Percentiles rank a stretch among this genome's conserved stretches.
These are phyloP conservation scores for Coreoperca whiteheadi DNA, from an alignment of 2,113 vertebrate species.

Conservation along the genomic window DNA sequence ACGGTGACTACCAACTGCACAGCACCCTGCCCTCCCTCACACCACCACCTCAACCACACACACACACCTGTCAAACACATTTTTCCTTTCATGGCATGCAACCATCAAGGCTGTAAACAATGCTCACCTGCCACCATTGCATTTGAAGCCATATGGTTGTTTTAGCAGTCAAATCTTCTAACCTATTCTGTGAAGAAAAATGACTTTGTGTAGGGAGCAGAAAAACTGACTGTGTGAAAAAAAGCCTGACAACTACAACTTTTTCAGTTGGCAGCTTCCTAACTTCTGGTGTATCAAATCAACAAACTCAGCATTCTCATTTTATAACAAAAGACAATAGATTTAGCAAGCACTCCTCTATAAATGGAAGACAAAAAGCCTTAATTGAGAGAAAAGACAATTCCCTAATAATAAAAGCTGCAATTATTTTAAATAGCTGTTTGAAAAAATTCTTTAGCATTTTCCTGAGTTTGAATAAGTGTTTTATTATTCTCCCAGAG, in stretches of 20 bases:
- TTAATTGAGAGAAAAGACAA: background rate
- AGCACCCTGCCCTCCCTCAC: constrained; percentile 15
- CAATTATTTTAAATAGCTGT: background rate
- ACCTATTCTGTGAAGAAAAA: background rate
- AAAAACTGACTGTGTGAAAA: background rate
- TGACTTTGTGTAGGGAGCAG: background rate
- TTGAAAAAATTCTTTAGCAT: background rate
- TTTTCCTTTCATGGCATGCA: constrained; percentile 33
- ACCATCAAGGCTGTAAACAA: constrained; percentile 35
- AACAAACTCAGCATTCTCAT: constrained; percentile 3
- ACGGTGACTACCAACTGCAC: constrained; percentile 39
- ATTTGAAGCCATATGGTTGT: constrained; percentile 18
- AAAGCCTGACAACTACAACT: background rate
- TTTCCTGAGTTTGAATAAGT: background rate
- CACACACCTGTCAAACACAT: constrained; percentile 50
- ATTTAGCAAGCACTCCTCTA: background rate
- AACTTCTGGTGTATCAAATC: constrained; percentile 4
- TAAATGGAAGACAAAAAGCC: background rate
- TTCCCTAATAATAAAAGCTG: background rate
- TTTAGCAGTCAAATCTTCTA: constrained; percentile 12
- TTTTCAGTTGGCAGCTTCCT: background rate
- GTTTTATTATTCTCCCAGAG: background rate
- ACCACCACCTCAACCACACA: constrained; percentile 16
- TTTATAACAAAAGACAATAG: background rate
- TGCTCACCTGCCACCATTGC: constrained; percentile 39